These are phyloP conservation scores for Conus canariensis DNA, from an alignment of 2,888 invertebrate species.

Conservation along the genomic window DNA sequence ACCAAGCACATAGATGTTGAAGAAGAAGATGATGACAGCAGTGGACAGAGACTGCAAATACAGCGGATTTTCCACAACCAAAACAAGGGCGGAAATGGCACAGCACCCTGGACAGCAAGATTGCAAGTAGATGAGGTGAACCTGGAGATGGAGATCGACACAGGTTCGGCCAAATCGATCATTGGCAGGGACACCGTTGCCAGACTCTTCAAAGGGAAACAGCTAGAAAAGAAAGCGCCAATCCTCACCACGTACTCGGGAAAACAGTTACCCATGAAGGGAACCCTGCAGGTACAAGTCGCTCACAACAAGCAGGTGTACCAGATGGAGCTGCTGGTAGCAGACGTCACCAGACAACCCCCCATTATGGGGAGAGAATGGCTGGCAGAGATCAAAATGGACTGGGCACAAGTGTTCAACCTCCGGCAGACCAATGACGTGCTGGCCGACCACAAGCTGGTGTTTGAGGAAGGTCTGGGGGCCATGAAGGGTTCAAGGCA, in stretches of 20 bases:
- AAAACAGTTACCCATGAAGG: neutral
- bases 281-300: neutral
- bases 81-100: neutral
- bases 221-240: neutral
- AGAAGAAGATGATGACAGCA: neutral
- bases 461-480: neutral
- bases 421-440: conserved; percentile 36
- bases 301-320: neutral
- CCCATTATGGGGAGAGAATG: conserved; percentile 4
- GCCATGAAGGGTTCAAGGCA: neutral
- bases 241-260: neutral
- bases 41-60: conserved; percentile 15
- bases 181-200: neutral
- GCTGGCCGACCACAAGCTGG: neutral
- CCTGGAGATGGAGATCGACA: neutral
- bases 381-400: neutral
- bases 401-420: neutral
- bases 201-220: neutral
- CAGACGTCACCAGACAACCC: neutral
- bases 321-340: neutral
- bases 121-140: too few species aligned
- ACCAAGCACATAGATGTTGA: neutral
- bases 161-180: neutral
- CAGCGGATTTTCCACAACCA: neutral
- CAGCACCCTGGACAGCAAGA: too few species aligned